Evolutionary conservation across 2,888 invertebrate genomes (phyloP), one percentile per base, ranked within the genome.

Genomic region (Pristionchus entomophagus): DNA sequence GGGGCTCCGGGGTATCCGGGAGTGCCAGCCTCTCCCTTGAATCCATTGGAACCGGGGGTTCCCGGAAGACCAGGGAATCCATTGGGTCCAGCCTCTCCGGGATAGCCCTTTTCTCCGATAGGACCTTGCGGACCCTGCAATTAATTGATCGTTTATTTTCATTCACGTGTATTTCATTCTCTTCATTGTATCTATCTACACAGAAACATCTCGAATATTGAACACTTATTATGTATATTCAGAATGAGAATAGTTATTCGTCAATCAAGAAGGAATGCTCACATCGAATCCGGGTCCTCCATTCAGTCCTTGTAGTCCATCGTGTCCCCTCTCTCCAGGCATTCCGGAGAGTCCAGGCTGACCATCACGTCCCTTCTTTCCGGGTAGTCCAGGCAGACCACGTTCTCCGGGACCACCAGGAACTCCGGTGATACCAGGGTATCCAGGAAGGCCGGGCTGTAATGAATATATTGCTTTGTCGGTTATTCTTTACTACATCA

Each of bases 321-420:
- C 90, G 29, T 89, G 88, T 26, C 91, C 92, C n/a, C 89, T 88
- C 53, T 90, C 91, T 51, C 92, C 93, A 59, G 87, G 87, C 35
- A 89, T 88, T 88, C 91, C 92, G 53, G 89, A 88, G 14, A 84
- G 84, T 56, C 92, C 92, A 19, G 86, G 87, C 12, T 88, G 85
- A 82, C 92, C 92, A 22, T 88, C 88, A 29, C 87, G 88, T 78
- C 93, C 93, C 56, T 89, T 88, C 59, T 91, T 90, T 86, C 91
- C 97, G 83, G 95, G 93, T 53, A 87, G 86, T 84, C 93, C 93
- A 41, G 87, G 86, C 51, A 90, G 88, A 56, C 93, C 93, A 17
- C 88, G 89, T 14, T 87, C 51, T 38, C 93, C 89, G 80, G 65
- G 87, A 45, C 59, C 91, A 91, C 90, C 90, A 35, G 91, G 89